These are phyloP conservation scores for Paragorgia papillata DNA, from an alignment of 92 coral and sea anemone species.

Conservation along the genomic window DNA sequence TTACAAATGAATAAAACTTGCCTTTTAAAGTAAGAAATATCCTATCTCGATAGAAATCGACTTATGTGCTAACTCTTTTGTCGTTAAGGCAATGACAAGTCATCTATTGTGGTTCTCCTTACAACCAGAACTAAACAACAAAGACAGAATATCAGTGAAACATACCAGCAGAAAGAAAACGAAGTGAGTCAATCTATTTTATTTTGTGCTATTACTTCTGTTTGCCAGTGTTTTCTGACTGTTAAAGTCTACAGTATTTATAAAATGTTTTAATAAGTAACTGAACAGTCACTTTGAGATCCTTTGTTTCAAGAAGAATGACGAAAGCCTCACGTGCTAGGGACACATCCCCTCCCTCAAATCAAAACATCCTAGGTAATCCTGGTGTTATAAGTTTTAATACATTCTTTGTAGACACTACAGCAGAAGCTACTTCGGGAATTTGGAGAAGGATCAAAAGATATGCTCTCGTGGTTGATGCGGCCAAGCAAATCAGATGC, in stretches of 20 bases:
- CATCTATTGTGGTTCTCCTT: slow-evolving; percentile 7
- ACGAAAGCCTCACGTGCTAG: too few relatives aligned
- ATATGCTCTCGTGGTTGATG: slow-evolving; percentile 6
- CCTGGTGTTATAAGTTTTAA: too few relatives aligned
- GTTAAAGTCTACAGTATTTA: neutral
- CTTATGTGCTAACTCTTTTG: too few relatives aligned
- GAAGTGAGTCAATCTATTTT: neutral
- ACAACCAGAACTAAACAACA: slow-evolving; percentile 6
- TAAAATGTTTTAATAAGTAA: neutral
- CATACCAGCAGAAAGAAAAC: slow-evolving; percentile 18
- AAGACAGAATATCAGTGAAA: slow-evolving; percentile 10
- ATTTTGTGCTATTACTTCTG: too few relatives aligned
- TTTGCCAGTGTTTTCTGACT: neutral
- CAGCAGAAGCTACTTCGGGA: slow-evolving; percentile 1
- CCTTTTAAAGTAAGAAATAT: too few relatives aligned
- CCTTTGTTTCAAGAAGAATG: neutral
- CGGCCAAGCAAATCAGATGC: slow-evolving; percentile 21
- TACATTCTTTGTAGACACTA: neutral
- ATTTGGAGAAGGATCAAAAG: slow-evolving; percentile 12
- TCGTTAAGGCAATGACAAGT: slow-evolving; percentile 15
- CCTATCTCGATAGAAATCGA: too few relatives aligned
- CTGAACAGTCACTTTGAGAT: too few relatives aligned
- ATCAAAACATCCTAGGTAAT: too few relatives aligned
- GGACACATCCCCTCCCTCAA: too few relatives aligned
- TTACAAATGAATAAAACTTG: too few relatives aligned